These are phyloP conservation scores for Pseudoips prasinana DNA, from an alignment of 2,888 invertebrate species.

Conservation along the genomic window DNA sequence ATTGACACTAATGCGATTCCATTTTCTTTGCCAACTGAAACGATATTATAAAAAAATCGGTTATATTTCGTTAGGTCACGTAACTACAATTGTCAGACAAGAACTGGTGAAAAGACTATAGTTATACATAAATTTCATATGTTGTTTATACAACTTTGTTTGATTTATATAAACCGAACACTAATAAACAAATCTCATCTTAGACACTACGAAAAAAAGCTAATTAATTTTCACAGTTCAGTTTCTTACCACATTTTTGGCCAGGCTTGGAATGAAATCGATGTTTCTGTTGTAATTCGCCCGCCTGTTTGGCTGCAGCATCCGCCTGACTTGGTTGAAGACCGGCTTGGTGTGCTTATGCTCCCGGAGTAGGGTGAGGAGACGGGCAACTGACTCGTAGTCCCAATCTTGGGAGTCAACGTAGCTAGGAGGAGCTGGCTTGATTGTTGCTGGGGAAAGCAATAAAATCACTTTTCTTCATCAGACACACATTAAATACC, in stretches of 20 bases:
- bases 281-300: conserved; percentile 21
- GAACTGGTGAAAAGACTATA: no score
- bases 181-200: background rate
- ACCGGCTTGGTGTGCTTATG: conserved; percentile 37
- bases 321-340: conserved; percentile 27
- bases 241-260: conserved; percentile 30
- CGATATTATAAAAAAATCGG: no score
- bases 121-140: no score
- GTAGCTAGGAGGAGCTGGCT: conserved; percentile 40
- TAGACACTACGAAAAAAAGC: no score
- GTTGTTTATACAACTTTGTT: no score
- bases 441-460: conserved; percentile 48
- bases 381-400: conserved; percentile 42
- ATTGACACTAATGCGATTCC: no score
- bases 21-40: no score
- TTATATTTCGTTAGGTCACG: no score
- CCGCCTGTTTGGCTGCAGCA: conserved; percentile 31
- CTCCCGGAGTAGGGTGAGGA: conserved; percentile 42
- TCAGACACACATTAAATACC: no score
- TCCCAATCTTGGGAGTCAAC: conserved; percentile 50
- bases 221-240: background rate
- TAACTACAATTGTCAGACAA: no score
- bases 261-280: conserved; percentile 44
- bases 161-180: background rate
- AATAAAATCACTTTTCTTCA: no score